These are phyloP conservation scores for Troilus luridus DNA, from an alignment of 2,888 invertebrate species.

Conservation along the genomic window DNA sequence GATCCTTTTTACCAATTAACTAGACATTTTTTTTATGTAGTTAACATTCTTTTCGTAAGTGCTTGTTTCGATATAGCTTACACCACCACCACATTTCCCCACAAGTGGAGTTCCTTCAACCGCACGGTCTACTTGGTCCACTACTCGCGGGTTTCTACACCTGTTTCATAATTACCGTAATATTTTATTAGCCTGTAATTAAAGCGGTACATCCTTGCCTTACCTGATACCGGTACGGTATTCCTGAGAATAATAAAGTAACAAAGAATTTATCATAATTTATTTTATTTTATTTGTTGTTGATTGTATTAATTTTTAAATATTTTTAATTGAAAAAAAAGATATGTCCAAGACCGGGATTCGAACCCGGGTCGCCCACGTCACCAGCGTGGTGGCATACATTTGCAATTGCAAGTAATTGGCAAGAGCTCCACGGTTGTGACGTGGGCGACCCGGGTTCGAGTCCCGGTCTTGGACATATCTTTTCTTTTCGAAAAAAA, in stretches of 20 bases:
- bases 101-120: neutral
- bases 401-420: too few relatives aligned
- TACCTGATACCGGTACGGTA: neutral
- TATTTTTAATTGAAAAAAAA: too few relatives aligned
- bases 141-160: neutral
- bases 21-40: neutral
- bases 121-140: neutral
- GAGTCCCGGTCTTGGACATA: too few relatives aligned
- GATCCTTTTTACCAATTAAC: neutral
- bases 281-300: too few relatives aligned
- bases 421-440: too few relatives aligned
- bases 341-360: too few relatives aligned
- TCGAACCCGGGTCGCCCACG: too few relatives aligned
- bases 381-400: too few relatives aligned
- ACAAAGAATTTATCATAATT: too few relatives aligned
- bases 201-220: constrained; percentile 21
- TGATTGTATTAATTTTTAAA: too few relatives aligned
- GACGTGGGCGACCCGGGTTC: too few relatives aligned
- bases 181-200: neutral
- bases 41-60: neutral
- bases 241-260: neutral
- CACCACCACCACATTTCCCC: neutral
- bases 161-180: constrained; percentile 23
- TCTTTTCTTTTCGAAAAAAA: too few relatives aligned
- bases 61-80: neutral